Evolutionary conservation across 2,113 vertebrate genomes (phyloP).

Genomic region (Aix galericulata): DNA sequence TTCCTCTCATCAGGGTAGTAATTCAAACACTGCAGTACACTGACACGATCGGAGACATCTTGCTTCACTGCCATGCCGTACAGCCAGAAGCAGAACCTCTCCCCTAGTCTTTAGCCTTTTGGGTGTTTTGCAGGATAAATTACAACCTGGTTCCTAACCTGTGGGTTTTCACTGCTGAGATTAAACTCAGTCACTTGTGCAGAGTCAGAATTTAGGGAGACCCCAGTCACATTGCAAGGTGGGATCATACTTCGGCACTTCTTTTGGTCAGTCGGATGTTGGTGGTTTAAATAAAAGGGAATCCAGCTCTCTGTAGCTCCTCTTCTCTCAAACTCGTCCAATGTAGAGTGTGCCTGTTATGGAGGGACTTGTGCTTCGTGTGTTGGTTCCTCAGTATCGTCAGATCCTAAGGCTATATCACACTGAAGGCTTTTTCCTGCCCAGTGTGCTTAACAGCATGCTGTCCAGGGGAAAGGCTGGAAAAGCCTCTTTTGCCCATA

Average conservation of each 20-base stretch:
- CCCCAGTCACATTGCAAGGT: neutral
- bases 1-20: neutral
- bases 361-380: fast-evolving
- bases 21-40: neutral
- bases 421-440: neutral
- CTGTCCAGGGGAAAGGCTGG: neutral
- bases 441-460: neutral
- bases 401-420: neutral
- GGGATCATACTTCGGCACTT: neutral
- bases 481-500: neutral
- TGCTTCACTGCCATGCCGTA: neutral
- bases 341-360: fast-evolving
- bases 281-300: neutral
- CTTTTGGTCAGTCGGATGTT: neutral
- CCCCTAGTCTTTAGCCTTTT: fast-evolving
- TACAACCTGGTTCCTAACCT: neutral
- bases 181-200: neutral
- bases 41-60: neutral
- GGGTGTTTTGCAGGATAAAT: neutral
- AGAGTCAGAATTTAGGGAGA: neutral
- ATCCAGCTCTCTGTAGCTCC: neutral
- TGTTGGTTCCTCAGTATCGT: neutral
- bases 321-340: neutral
- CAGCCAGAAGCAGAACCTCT: neutral
- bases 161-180: neutral